Evolutionary conservation across 1,140 invertebrate genomes (phyloP), one percentile per base, ranked within the genome.

Genomic region (Dendroctonus ponderosae): DNA sequence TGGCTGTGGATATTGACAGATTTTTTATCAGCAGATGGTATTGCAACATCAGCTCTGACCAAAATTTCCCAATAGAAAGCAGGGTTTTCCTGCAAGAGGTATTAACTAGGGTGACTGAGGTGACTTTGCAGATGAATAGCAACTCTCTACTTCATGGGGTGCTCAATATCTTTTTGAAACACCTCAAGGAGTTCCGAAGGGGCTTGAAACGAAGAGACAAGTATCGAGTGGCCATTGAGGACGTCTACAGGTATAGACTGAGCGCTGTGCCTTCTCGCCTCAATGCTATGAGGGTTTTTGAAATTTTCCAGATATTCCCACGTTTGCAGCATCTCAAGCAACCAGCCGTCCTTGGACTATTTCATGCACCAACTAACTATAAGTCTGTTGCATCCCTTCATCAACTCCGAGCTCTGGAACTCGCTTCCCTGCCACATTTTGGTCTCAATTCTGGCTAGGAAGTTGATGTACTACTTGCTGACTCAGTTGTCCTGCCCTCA

Each of bases 321-420:
- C 72, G 74, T 80, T 8, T 79, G 76, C 12, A 80, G 79, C 44
- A 54, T 42, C 3, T 41, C 49, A 62, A 80, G 80, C 43, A 83
- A 79, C 60, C 73, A 77, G 42, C 72, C 74, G 69, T 70, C 80
- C 0, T 77, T 83, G 15, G 84, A 86, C 42, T 83, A 87, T 67
- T 86, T 82, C 70, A 76, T 84, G n/a, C 78, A 84, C 71, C 79
- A 79, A 68, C 70, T 87, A 26, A 79, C 86, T 38, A 80, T 81
- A 64, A 79, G 85, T 52, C 72, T 87, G 53, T 72, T 87, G 3
- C 82, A 83, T 71, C 86, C 87, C 72, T 82, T 88, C 64, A 75
- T 87, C 11, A 84, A 85, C 5, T 87, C 85, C 83, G 86, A 88
- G 72, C 70, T 88, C 12, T 86, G 83, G 75, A 86, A 85, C 70